Evolutionary conservation across 2,113 vertebrate genomes (phyloP).

Genomic region (Phasianus colchicus): DNA sequence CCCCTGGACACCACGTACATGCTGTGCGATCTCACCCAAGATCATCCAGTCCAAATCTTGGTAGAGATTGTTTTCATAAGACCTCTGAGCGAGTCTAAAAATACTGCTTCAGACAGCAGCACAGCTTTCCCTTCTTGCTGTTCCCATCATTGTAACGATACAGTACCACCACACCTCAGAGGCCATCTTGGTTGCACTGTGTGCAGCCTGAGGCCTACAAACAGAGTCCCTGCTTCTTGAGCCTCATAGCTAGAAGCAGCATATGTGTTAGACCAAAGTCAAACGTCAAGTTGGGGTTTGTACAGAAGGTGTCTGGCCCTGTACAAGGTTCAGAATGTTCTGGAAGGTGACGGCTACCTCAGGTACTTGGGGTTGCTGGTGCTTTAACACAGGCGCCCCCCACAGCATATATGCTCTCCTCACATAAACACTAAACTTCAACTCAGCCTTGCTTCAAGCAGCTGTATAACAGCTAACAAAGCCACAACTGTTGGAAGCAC

Average conservation of each 20-base stretch:
- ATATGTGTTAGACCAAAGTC: not conserved
- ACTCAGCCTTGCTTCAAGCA: rapidly evolving
- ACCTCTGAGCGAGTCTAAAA: not conserved
- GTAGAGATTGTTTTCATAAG: not conserved
- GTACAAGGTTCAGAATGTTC: not conserved
- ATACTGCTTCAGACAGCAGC: rapidly evolving
- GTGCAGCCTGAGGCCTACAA: too few relatives aligned
- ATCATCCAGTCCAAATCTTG: too few relatives aligned
- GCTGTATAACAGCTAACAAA: not conserved
- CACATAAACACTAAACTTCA: not conserved
- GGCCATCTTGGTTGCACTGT: not conserved
- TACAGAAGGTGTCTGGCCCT: too few relatives aligned
- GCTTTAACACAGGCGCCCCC: not conserved
- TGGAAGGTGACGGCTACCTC: rapidly evolving
- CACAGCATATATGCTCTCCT: not conserved
- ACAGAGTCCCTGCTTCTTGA: not conserved
- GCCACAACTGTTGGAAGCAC: not conserved
- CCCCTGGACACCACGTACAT: too few relatives aligned
- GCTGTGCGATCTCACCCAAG: too few relatives aligned
- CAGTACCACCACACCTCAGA: not conserved
- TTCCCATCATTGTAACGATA: not conserved
- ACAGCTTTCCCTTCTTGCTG: not conserved
- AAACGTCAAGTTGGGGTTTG: not conserved
- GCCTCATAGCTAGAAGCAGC: too few relatives aligned
- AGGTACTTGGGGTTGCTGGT: not conserved